Evolutionary conservation across 2,797 vertebrate genomes (phyloP).

Genomic region (Heliangelus exortis): DNA sequence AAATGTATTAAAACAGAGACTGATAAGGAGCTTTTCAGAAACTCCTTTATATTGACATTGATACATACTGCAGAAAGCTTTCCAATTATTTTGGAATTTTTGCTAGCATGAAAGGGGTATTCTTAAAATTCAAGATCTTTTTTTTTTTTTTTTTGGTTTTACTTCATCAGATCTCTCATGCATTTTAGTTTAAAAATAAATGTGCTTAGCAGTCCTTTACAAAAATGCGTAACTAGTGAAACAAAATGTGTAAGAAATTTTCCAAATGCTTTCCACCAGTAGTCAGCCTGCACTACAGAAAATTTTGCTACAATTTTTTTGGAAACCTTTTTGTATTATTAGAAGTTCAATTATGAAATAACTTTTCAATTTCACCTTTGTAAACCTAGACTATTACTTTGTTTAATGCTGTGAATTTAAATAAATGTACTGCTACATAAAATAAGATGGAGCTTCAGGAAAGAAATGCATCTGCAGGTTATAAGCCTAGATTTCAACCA

Average conservation of each 20-base stretch:
- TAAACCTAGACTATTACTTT: not conserved
- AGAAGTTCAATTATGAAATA: not conserved
- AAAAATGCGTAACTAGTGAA: not conserved
- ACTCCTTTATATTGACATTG: not conserved
- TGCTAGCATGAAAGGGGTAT: not conserved
- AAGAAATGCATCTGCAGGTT: not conserved
- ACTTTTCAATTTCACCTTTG: not conserved
- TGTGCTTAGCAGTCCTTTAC: not conserved
- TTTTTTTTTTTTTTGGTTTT: not conserved
- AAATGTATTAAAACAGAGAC: slow-evolving; percentile 12
- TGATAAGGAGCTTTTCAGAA: not conserved
- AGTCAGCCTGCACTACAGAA: not conserved
- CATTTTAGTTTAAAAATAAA: not conserved
- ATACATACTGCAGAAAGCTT: not conserved
- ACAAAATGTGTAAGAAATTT: not conserved
- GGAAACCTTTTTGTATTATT: not conserved
- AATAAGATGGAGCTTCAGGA: not conserved
- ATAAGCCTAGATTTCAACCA: not conserved
- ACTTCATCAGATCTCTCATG: not conserved
- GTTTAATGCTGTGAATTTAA: not conserved
- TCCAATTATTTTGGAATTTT: not conserved
- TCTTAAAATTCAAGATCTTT: not conserved
- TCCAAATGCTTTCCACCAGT: not conserved
- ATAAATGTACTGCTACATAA: not conserved
- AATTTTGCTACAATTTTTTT: not conserved